These are phyloP conservation scores for Incurvaria masculella DNA, from an alignment of 2,888 invertebrate species.

Conservation along the genomic window DNA sequence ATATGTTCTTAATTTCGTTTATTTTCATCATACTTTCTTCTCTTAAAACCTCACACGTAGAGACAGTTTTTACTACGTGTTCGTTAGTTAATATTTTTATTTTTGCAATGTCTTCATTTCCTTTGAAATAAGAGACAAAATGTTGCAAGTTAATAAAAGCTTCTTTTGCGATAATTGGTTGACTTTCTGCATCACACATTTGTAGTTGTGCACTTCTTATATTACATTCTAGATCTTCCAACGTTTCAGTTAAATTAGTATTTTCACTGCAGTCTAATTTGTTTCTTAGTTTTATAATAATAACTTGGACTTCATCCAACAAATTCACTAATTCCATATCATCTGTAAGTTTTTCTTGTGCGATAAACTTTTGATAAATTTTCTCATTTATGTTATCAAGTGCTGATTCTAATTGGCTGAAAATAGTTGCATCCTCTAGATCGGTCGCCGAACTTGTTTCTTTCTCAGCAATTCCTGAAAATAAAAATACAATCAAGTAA, in stretches of 20 bases:
- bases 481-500: background rate
- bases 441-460: constrained; percentile 6
- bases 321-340: constrained; percentile 33
- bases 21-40: background rate
- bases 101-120: constrained; percentile 16
- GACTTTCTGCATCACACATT: constrained; percentile 36
- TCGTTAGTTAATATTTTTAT: background rate
- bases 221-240: constrained; percentile 51
- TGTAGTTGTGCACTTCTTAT: constrained; percentile 49
- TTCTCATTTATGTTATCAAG: constrained; percentile 33
- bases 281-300: constrained; percentile 42
- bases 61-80: background rate
- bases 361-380: constrained; percentile 21
- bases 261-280: constrained; percentile 34
- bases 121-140: background rate
- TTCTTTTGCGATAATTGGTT: constrained; percentile 36
- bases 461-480: background rate
- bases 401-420: constrained; percentile 28
- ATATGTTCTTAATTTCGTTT: no score
- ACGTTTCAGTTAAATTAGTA: constrained; percentile 44
- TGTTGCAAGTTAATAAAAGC: constrained; percentile 25
- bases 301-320: constrained; percentile 46
- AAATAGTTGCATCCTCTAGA: constrained; percentile 22
- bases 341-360: constrained; percentile 21
- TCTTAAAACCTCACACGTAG: background rate